Conservation (phyloP, 2,113 vertebrate genomes). For the Pagrus major region DNA sequence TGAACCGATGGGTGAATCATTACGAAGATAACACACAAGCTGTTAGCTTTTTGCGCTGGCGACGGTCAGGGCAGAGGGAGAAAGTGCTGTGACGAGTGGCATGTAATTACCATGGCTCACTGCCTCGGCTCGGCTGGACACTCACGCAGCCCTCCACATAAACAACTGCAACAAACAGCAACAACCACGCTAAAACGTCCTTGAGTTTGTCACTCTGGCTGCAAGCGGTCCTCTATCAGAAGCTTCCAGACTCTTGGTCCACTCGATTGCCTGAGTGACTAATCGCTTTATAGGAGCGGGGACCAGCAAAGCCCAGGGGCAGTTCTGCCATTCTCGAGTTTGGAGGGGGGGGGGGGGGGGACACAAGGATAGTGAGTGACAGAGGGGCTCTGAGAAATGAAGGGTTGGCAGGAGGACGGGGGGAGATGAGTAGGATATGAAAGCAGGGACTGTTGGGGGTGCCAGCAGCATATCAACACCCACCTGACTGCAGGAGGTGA, state of each 20-base stretch:
- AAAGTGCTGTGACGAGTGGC: conserved; percentile 64
- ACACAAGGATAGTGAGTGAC: conserved; percentile 57
- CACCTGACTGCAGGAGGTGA: conserved; percentile 71
- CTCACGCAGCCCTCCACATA: conserved; percentile 62
- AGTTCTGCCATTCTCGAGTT: conserved; percentile 28
- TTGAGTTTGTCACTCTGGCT: conserved; percentile 69
- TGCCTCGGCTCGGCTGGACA: conserved; percentile 60
- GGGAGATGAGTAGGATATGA: conserved; percentile 67
- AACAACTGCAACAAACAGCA: conserved; percentile 68
- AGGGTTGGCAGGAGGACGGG: conserved; percentile 57
- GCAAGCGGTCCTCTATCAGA: conserved; percentile 71
- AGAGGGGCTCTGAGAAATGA: conserved; percentile 60
- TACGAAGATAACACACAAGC: conserved; percentile 73
- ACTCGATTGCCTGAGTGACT: conserved; percentile 70
- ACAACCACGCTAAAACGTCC: conserved; percentile 63
- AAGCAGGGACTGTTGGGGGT: conserved; percentile 65
- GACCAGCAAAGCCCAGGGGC: conserved; percentile 61
- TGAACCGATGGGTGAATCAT: conserved; percentile 75
- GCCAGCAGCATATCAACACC: conserved; percentile 70
- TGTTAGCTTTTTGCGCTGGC: conserved; percentile 69
- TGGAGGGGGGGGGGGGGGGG: conserved; percentile 1
- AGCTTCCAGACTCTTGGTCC: conserved; percentile 72
- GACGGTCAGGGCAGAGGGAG: conserved; percentile 51
- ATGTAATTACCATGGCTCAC: conserved; percentile 72
- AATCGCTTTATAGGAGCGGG: conserved; percentile 70